These are phyloP conservation scores for Cerceris rybyensis DNA, from an alignment of 2,888 invertebrate genomes.

Conservation along the genomic window DNA sequence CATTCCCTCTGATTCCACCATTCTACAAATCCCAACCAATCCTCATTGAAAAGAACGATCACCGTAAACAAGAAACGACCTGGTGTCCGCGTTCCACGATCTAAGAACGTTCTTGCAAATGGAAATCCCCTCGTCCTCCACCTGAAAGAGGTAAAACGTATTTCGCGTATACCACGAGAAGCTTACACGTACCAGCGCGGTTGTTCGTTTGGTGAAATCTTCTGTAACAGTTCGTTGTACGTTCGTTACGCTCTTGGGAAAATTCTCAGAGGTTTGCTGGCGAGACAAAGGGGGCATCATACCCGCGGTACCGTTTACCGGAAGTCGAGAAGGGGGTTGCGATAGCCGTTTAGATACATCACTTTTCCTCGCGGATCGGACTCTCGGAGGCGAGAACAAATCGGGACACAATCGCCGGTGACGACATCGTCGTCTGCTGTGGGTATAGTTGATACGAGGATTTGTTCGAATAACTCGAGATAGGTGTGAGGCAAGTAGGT, in stretches of 20 bases:
- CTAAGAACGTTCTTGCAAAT: too few species aligned
- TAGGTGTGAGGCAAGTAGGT: too few species aligned
- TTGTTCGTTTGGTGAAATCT: conserved; percentile 66
- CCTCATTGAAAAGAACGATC: too few species aligned
- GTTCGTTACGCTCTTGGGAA: conserved; percentile 77
- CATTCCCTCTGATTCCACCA: too few species aligned
- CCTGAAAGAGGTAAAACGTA: background rate
- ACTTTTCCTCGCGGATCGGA: conserved; percentile 69
- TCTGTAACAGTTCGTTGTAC: conserved; percentile 75
- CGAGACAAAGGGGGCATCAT: conserved; percentile 73
- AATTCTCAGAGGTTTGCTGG: conserved; percentile 74
- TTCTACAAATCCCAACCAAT: too few species aligned
- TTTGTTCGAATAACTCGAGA: too few species aligned
- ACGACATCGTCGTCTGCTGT: conserved; percentile 23
- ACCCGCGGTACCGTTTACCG: conserved; percentile 77
- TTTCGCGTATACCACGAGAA: background rate
- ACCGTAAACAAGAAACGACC: too few species aligned
- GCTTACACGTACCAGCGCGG: background rate
- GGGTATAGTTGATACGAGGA: conserved; percentile 7
- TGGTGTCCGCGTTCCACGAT: too few species aligned
- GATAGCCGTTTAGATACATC: conserved; percentile 74
- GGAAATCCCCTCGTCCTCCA: background rate
- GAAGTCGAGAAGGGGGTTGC: conserved; percentile 70
- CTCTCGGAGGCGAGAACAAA: conserved; percentile 56
- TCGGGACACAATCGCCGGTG: conserved; percentile 41